phyloP scores from a whole-genome alignment of 2,797 vertebrate genomes.

The Octomys mimax region DNA sequence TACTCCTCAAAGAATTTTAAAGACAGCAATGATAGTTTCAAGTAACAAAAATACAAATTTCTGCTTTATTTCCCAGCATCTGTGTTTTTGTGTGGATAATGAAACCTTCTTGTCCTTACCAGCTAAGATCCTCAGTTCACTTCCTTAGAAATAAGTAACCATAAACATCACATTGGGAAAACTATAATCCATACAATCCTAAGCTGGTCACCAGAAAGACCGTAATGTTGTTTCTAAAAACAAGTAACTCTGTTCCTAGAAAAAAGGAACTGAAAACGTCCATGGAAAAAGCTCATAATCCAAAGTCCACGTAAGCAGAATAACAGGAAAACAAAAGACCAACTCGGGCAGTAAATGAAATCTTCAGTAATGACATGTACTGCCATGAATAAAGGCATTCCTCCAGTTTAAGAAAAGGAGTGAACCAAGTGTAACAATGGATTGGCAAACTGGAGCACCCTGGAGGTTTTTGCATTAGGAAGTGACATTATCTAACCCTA shows the following conservation, averaged over 20 bases:
- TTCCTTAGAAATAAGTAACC: slow-evolving; percentile 16
- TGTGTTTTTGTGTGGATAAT: not conserved
- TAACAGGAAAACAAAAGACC: not conserved
- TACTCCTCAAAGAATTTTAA: not conserved
- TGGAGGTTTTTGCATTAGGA: not conserved
- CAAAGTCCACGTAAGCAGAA: not conserved
- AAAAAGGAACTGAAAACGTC: not conserved
- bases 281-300: not conserved
- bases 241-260: slow-evolving; percentile 7
- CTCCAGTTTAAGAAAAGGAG: not conserved
- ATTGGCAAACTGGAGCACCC: not conserved
- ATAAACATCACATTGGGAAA: not conserved
- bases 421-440: slow-evolving; percentile 2
- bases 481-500: not conserved
- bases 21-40: not conserved
- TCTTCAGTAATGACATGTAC: not conserved
- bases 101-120: not conserved
- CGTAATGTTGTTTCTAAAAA: not conserved
- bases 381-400: not conserved
- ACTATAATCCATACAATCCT: not conserved
- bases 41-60: not conserved
- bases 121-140: not conserved
- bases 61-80: not conserved
- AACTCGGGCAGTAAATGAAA: not conserved
- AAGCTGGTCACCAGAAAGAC: not conserved